Base-by-base conservation (phyloP, 2,113 vertebrate genomes). In the Neofelis nebulosa region DNA sequence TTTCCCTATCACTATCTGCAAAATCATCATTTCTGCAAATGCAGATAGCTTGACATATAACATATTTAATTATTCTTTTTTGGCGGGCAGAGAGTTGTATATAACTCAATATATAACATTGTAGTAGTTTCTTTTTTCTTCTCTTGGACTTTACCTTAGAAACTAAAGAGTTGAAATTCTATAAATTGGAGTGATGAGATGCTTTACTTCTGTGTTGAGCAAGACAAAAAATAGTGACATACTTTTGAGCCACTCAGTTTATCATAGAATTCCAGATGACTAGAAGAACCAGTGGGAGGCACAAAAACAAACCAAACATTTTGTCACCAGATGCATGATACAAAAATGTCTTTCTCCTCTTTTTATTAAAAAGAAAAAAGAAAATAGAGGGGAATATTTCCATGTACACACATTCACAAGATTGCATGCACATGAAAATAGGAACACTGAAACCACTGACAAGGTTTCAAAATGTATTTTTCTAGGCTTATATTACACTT, bases 301-400 rank as follows among this genome's bases (percentile, higher is more conserved):
- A 52, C 25, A 73, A 94, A 92, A 63, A 41, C 48, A 90, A 95
- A 79, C 14, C 8, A 13, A 65, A n/a, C 16, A 45, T 73, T 94
- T 76, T 71, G 16, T 61, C 29, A 94, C 41, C 31, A 33, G n/a
- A 80, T 15, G 18, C 7, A 15, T 68, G 9, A 14, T 55, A 14
- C 31, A 82, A 94, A 94, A 27, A 55, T 31, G 15, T 38, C 79
- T 91, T 85, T 25, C 21, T 80, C 50, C 69, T 65, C 2, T 48
- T 27, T 95, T 94, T 63, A 63, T 91, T 93, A 89, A 93, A 95
- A 94, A 69, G 52, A 6, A 52, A 63, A 89, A 86, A 31, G 5
- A 80, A 80, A 76, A 33, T 55, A 80, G 33, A 89, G 65, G 21
- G 71, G 41, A 36, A 29, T 80, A 33, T 76, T 65, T 90, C n/a